These are phyloP conservation scores for Agrochola lota DNA, from an alignment of 2,888 invertebrate genomes.

Conservation along the genomic window DNA sequence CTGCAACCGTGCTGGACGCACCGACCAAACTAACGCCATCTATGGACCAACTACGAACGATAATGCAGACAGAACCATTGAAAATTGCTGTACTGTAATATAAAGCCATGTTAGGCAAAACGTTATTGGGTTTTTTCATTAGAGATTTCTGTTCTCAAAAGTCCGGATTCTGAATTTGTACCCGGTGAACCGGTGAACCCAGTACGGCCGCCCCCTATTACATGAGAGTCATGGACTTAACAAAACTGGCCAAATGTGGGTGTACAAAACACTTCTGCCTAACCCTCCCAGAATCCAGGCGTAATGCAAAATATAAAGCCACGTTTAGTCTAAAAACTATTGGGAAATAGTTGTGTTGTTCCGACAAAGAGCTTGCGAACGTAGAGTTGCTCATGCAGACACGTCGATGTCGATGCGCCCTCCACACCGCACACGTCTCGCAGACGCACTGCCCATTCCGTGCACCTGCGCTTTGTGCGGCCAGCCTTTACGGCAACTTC, in stretches of 20 bases:
- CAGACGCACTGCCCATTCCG: slow-evolving; percentile 52
- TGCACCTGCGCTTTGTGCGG: slow-evolving; percentile 58
- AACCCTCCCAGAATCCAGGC: background rate
- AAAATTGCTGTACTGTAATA: slow-evolving; percentile 6
- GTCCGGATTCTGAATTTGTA: background rate
- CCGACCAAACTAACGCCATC: slow-evolving; percentile 18
- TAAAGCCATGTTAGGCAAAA: background rate
- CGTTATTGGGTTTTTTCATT: background rate
- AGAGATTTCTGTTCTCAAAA: background rate
- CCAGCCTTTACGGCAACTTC: slow-evolving; percentile 42
- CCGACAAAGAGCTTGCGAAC: slow-evolving; percentile 35
- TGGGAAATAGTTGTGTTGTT: slow-evolving; percentile 17
- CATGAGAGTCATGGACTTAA: too few species aligned
- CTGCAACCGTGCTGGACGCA: slow-evolving; percentile 14
- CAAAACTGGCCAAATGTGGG: background rate
- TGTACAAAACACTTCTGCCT: background rate
- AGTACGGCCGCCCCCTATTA: too few species aligned
- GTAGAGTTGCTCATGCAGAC: slow-evolving; percentile 42
- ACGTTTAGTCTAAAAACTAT: slow-evolving; percentile 10
- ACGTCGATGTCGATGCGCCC: slow-evolving; percentile 48
- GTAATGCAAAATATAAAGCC: background rate
- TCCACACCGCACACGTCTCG: slow-evolving; percentile 40
- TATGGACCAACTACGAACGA: slow-evolving; percentile 4
- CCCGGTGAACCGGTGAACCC: background rate
- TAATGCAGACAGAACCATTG: background rate